A percentile compares a stretch with the other conserved stretches of the same genome.
Evolutionary conservation across 2,113 vertebrate species (phyloP).

Genomic region (Petroica traversi): DNA sequence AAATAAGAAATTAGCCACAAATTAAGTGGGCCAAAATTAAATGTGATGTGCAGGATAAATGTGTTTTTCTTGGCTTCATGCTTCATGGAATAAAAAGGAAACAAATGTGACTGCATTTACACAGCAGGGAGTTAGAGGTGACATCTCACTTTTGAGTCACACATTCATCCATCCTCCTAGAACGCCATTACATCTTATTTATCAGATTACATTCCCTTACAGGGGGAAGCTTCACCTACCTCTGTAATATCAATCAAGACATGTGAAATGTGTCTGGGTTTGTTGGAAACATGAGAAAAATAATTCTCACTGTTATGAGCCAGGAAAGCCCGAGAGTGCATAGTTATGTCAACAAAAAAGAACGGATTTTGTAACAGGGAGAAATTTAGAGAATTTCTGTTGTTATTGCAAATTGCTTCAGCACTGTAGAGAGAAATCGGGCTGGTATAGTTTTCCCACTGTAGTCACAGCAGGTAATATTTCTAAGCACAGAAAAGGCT

Average conservation of each 20-base stretch:
- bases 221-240: background rate
- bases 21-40: background rate
- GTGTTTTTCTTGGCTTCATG: background rate
- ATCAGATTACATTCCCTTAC: background rate
- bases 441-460: background rate
- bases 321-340: background rate
- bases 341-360: background rate
- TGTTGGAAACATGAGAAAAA: background rate
- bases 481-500: background rate
- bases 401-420: background rate
- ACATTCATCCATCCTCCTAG: background rate
- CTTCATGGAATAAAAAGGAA: background rate
- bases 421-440: background rate
- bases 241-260: background rate
- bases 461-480: background rate
- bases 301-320: background rate
- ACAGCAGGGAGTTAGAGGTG: background rate
- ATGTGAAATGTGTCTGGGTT: background rate
- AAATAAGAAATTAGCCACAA: background rate
- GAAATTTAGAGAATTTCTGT: background rate
- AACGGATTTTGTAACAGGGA: background rate
- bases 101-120: background rate
- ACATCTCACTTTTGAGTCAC: background rate
- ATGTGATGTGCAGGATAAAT: background rate
- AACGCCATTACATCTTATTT: background rate